phyloP scores from a whole-genome alignment of 2,888 invertebrate genomes.

The Mechanitis mazaeus region DNA sequence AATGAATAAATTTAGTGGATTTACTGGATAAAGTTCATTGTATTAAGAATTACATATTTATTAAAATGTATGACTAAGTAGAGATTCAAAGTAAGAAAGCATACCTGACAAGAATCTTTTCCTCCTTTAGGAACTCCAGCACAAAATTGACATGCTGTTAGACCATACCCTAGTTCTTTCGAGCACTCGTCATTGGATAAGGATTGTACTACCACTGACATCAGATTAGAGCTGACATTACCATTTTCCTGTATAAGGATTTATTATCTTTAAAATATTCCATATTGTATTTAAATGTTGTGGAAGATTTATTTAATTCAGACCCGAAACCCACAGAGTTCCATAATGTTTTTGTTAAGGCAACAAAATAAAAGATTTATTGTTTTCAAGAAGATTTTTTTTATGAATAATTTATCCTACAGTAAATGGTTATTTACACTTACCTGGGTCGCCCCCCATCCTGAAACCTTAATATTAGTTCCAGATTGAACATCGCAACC shows the following conservation, averaged over 20 bases:
- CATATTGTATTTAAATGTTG: not conserved
- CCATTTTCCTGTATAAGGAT: conserved; percentile 45
- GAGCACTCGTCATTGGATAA: conserved; percentile 40
- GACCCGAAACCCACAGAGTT: no score
- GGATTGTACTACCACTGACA: conserved; percentile 44
- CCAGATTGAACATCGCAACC: conserved; percentile 39
- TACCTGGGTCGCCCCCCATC: conserved; percentile 63
- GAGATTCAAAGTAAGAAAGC: not conserved
- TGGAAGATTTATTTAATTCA: not conserved
- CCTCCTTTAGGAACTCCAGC: conserved; percentile 57
- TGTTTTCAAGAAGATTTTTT: not conserved
- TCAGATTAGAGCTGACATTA: conserved; percentile 39
- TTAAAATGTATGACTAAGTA: not conserved
- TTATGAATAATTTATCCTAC: no score
- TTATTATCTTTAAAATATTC: conserved; percentile 5
- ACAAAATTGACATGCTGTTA: conserved; percentile 59
- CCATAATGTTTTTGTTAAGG: no score
- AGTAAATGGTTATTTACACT: conserved; percentile 26
- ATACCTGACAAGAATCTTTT: conserved; percentile 66
- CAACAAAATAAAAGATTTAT: not conserved
- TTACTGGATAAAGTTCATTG: no score
- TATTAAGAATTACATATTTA: no score
- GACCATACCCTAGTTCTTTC: conserved; percentile 32
- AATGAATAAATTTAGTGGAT: no score
- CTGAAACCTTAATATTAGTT: conserved; percentile 45